Evolutionary conservation across 1,140 invertebrate genomes (phyloP).

Genomic region (Tetramorium parvispinum): DNA sequence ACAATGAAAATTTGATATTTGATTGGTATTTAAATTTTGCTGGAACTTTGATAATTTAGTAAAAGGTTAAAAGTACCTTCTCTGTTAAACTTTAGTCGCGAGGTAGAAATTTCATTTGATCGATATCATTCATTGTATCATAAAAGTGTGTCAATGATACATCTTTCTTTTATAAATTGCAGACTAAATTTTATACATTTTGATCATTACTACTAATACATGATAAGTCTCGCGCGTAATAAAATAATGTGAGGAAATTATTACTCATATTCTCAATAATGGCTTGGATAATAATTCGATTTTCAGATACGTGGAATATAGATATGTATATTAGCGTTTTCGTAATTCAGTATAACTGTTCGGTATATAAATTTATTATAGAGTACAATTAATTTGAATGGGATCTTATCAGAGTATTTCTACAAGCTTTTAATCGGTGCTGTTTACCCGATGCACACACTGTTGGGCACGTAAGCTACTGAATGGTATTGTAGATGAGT

Average conservation of each 20-base stretch:
- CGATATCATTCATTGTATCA: neutral
- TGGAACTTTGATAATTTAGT: neutral
- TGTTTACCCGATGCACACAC: constrained; percentile 29
- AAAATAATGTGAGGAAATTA: neutral
- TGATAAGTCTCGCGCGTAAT: neutral
- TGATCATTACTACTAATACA: neutral
- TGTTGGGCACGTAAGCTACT: neutral
- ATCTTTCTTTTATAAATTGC: neutral
- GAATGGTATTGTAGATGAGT: constrained; percentile 27
- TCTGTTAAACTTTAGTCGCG: neutral
- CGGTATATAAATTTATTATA: constrained; percentile 1
- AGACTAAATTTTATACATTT: neutral
- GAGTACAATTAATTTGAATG: neutral
- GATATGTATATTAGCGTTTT: neutral
- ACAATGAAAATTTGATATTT: constrained; percentile 7
- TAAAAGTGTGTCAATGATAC: neutral
- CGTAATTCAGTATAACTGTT: neutral
- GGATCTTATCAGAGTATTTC: neutral
- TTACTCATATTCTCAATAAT: neutral
- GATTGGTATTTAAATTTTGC: constrained; percentile 7
- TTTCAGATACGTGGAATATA: neutral
- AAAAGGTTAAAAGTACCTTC: neutral
- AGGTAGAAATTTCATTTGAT: neutral
- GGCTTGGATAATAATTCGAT: neutral
- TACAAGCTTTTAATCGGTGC: neutral